phyloP scores from a whole-genome alignment of 2,113 vertebrate genomes.

The Poeciliopsis turrubarensis region DNA sequence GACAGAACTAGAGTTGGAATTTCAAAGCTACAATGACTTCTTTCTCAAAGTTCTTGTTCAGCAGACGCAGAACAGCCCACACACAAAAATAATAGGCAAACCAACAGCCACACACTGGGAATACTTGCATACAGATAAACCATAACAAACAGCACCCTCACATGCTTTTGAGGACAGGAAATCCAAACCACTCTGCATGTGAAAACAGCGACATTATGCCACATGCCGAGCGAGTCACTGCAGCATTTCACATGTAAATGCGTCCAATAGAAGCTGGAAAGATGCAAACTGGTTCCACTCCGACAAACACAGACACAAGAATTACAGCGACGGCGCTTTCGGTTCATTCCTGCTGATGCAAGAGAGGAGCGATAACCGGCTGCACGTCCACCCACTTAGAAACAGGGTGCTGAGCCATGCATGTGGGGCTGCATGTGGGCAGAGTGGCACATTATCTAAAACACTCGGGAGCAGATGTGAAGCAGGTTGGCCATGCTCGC shows the following conservation, averaged over 20 bases:
- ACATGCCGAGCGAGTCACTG: slow-evolving; percentile 12
- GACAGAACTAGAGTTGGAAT: slow-evolving; percentile 34
- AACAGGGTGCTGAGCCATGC: background rate
- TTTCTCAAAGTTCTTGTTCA: slow-evolving; percentile 47
- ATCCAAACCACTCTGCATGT: slow-evolving; percentile 31
- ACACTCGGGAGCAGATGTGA: background rate
- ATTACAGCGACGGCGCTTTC: background rate
- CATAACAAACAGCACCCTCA: slow-evolving; percentile 34
- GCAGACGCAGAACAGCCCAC: slow-evolving; percentile 47
- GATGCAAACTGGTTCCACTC: background rate
- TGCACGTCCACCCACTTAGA: background rate
- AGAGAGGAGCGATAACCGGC: background rate
- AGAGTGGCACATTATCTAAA: background rate
- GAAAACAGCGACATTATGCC: background rate
- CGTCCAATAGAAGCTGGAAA: background rate
- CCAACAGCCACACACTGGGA: slow-evolving; percentile 33
- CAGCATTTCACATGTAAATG: slow-evolving; percentile 20
- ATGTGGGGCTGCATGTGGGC: background rate
- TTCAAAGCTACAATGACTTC: slow-evolving; percentile 59
- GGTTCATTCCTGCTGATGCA: slow-evolving; percentile 15
- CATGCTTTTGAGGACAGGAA: slow-evolving; percentile 30
- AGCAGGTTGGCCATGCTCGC: background rate
- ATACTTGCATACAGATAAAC: slow-evolving; percentile 42
- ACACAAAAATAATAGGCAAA: slow-evolving; percentile 45
- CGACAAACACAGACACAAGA: background rate